Evolutionary conservation across 2,797 vertebrate species (phyloP).

Genomic region (Coracias cyanogaster): DNA sequence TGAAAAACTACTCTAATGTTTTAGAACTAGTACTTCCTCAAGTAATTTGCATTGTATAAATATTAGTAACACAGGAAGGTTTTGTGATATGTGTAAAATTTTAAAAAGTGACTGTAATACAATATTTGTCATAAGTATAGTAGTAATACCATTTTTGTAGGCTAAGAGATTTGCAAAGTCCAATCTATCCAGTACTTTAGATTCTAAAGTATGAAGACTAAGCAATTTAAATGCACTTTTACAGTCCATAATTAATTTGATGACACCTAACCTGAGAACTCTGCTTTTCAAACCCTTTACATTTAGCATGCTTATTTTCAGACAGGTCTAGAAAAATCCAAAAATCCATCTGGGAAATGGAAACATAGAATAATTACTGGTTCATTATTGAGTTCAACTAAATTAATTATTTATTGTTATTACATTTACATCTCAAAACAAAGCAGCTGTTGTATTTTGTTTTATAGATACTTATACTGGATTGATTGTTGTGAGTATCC

Average conservation of each 20-base stretch:
- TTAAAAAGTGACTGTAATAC: not conserved
- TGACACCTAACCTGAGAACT: not conserved
- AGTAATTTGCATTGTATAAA: not conserved
- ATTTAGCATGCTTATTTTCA: not conserved
- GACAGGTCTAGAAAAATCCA: not conserved
- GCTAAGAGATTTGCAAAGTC: fast-evolving
- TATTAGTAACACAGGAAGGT: not conserved
- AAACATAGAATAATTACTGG: not conserved
- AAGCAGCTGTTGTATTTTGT: slow-evolving; percentile 41
- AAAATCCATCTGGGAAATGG: not conserved
- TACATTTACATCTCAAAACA: not conserved
- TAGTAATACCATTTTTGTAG: not conserved
- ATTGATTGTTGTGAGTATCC: slow-evolving; percentile 96
- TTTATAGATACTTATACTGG: slow-evolving; percentile 93
- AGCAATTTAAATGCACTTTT: not conserved
- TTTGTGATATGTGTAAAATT: not conserved
- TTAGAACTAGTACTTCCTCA: not conserved
- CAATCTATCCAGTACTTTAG: not conserved
- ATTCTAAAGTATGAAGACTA: not conserved
- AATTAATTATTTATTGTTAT: not conserved
- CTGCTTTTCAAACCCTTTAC: not conserved
- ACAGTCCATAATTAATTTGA: not conserved
- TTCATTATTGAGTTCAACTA: not conserved
- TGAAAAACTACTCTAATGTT: not conserved
- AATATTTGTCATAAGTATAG: not conserved